Evolutionary conservation across 2,888 invertebrate genomes (phyloP), one percentile per base, ranked within the genome.

Genomic region (Drosophila monieri): DNA sequence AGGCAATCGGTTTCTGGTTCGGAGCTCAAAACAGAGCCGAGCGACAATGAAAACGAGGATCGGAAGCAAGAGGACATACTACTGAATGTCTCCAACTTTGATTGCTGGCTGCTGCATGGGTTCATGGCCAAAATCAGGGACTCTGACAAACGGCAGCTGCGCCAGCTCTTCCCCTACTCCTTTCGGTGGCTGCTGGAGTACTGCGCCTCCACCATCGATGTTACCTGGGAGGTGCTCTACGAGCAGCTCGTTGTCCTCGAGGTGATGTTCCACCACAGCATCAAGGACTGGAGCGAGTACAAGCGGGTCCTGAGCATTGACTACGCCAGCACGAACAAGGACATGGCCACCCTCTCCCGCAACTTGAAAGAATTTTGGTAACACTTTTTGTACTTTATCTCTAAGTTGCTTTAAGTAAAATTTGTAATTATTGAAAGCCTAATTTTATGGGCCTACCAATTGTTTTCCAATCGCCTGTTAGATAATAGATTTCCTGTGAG

Each of bases 121-220:
- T 65, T 73, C 23, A 23, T 75, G 6, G 3, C 12, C 1, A 62
- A 32, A 1, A 48, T 90, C 0, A 73, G 18, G 2, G 74, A 73
- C 9, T n/a, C 53, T 0, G 78, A 88, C 44, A 83, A 80, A 18
- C 66, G 68, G 0, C 73, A 88, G 27, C 21, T 91, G 2, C 78
- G 88, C 23, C 64, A 74, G 6, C 76, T 83, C 44, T 87, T 92
- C 10, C 89, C 91, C 6, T 65, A 77, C 37, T 90, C 83, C 14
- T 91, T 91, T 54, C 79, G 85, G 39, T 92, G 92, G 92, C 68
- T 92, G 2, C 47, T 92, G n/a, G 89, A 91, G 23, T 89, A 85
- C 0, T 91, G 91, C 66, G 89, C 91, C 0, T 78, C 88, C 9
- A 89, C 89, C 8, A 79, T 91, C 51, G 86, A 86, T 15, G 77